Conservation (phyloP, 2,797 vertebrate species). For the Pseudochaenichthys georgianus region DNA sequence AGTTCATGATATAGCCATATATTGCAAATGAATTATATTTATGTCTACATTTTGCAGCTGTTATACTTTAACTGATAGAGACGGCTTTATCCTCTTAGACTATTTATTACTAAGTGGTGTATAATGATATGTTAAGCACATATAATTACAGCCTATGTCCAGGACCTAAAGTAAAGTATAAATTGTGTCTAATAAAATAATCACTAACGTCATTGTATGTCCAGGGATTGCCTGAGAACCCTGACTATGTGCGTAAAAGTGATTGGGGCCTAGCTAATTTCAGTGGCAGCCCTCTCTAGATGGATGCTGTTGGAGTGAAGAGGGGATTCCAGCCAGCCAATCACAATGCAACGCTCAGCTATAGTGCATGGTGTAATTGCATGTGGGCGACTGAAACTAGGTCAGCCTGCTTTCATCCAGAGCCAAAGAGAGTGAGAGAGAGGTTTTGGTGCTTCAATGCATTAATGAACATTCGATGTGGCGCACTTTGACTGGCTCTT, state of each 20-base stretch:
- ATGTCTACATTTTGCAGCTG: background rate
- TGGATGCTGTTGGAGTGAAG: constrained; percentile 26
- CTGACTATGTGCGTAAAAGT: constrained; percentile 5
- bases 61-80: background rate
- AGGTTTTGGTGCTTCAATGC: constrained; percentile 32
- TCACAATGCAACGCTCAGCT: constrained; percentile 19
- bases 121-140: background rate
- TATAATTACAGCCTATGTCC: background rate
- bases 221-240: background rate
- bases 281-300: constrained; percentile 23
- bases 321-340: constrained; percentile 31
- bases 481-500: constrained; percentile 51
- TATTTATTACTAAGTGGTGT: background rate
- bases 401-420: constrained; percentile 64
- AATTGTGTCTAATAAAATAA: background rate
- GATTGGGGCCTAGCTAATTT: constrained; percentile 21
- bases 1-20: background rate
- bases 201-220: background rate
- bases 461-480: constrained; percentile 21
- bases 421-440: constrained; percentile 30
- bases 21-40: background rate
- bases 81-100: background rate
- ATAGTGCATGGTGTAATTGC: constrained; percentile 34
- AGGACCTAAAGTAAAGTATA: background rate
- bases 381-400: constrained; percentile 65